phyloP scores from a whole-genome alignment of 2,797 vertebrate species.

The Gorsachius magnificus region DNA sequence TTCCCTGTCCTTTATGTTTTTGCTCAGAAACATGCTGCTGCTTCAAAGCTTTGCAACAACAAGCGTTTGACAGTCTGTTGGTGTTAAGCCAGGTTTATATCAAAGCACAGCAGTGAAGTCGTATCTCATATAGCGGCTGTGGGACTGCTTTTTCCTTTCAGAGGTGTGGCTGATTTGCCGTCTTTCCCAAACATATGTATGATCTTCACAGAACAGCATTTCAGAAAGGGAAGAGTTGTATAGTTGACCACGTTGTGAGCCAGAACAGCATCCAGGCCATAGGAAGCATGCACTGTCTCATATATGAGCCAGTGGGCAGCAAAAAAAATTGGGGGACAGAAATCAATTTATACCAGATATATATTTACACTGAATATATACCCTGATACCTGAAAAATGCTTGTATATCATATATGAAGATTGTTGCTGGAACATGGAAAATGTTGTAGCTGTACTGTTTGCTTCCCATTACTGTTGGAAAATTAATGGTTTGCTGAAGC shows the following conservation, averaged over 20 bases:
- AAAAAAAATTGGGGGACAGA: not conserved
- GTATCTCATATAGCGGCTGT: not conserved
- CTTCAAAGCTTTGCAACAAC: constrained; percentile 47
- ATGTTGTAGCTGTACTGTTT: constrained; percentile 15
- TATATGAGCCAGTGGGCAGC: not conserved
- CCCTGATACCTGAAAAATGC: not conserved
- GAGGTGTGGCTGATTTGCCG: not conserved
- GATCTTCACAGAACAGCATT: not conserved
- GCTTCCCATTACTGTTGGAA: constrained; percentile 38
- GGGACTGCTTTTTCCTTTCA: constrained; percentile 12
- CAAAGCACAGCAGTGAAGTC: constrained; percentile 50
- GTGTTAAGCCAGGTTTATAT: constrained; percentile 61
- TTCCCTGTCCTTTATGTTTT: constrained; percentile 15
- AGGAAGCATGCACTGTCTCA: not conserved
- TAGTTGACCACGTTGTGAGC: not conserved
- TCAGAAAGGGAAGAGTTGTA: not conserved
- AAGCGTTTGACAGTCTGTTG: constrained; percentile 48
- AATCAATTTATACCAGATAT: not conserved
- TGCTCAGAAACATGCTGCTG: not conserved
- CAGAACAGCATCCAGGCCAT: not conserved
- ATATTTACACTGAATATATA: not conserved
- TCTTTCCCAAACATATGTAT: not conserved
- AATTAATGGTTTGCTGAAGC: constrained; percentile 50
- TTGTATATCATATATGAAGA: not conserved
- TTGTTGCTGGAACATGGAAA: not conserved